Conservation (phyloP, 1,140 invertebrate species). For the Platyura marginata region DNA sequence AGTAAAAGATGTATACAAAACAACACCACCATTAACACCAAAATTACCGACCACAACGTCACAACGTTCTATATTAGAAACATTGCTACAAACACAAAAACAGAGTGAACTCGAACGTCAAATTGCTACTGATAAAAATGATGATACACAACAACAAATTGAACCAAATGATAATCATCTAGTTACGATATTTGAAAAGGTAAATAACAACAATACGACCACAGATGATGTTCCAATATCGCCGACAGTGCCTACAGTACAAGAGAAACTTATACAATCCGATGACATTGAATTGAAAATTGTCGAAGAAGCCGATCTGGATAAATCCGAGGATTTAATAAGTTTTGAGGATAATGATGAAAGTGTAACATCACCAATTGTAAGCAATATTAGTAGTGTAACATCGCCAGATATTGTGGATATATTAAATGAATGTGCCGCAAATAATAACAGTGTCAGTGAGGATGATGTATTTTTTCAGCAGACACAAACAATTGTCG, state of each 20-base stretch:
- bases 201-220: neutral
- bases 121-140: neutral
- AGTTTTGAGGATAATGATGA: too few species aligned
- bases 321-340: too few species aligned
- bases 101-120: neutral
- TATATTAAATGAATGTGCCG: too few species aligned
- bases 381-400: too few species aligned
- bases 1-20: too few species aligned
- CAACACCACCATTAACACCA: constrained; percentile 15
- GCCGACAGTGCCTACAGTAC: neutral
- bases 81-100: neutral
- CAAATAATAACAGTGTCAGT: too few species aligned
- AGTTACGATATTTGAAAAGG: neutral
- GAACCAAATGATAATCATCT: neutral
- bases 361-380: too few species aligned
- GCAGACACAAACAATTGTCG: too few species aligned
- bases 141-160: neutral
- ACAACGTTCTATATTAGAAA: constrained; percentile 1
- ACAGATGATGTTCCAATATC: neutral
- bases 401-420: too few species aligned
- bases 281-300: neutral
- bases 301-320: neutral
- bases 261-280: neutral
- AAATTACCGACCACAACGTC: constrained; percentile 20
- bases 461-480: too few species aligned